Percentiles rank a stretch among this genome's conserved stretches.
Evolutionary conservation across 2,113 vertebrate genomes (phyloP).

Genomic region (Ptilonorhynchus violaceus): DNA sequence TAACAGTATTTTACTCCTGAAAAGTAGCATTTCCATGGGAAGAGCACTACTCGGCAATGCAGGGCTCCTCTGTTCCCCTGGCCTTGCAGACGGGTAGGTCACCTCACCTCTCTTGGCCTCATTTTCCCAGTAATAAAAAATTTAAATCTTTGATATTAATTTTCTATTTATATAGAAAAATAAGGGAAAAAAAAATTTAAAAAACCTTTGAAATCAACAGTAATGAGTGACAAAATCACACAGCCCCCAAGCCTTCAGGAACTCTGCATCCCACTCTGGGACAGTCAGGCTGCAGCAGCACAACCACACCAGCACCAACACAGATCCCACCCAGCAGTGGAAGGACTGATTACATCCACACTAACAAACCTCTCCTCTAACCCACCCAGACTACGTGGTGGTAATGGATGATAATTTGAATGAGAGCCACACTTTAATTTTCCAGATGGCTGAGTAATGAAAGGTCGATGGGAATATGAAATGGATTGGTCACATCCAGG

Average conservation of each 20-base stretch:
- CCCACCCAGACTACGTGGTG: not conserved
- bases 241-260: rapidly evolving
- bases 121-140: not conserved
- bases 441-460: constrained; percentile 58
- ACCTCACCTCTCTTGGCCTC: not conserved
- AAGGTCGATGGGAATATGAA: constrained; percentile 51
- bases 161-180: not conserved
- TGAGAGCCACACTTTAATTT: constrained; percentile 61
- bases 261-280: not conserved
- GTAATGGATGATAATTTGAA: constrained; percentile 27
- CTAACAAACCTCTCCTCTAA: not conserved
- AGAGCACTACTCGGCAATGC: not conserved
- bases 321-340: not conserved
- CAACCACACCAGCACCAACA: not conserved
- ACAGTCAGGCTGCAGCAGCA: not conserved
- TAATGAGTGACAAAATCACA: not conserved
- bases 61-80: not conserved
- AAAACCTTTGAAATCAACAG: not conserved
- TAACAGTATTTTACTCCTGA: not conserved
- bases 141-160: not conserved
- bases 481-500: constrained; percentile 34
- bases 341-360: not conserved
- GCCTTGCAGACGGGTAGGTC: not conserved
- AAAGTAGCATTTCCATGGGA: not conserved
- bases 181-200: not conserved